Conservation (phyloP, 1,140 invertebrate species). For the Drosophila biarmipes region DNA sequence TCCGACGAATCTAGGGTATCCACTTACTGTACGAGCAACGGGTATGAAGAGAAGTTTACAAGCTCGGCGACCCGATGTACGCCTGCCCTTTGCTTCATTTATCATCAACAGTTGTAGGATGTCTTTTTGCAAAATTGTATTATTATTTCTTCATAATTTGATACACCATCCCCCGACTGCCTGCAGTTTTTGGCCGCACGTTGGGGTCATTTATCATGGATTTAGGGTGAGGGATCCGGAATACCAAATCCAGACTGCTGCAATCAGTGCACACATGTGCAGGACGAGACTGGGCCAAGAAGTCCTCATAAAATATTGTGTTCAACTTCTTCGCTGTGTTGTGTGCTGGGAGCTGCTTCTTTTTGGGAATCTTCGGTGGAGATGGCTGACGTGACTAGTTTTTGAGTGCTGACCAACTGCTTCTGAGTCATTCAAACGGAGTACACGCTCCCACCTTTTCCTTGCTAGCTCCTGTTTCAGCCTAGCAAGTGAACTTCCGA, state of each 20-base stretch:
- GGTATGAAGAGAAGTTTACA: background rate
- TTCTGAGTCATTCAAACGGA: constrained; percentile 7
- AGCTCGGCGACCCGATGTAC: constrained; percentile 7
- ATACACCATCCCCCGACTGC: constrained; percentile 28
- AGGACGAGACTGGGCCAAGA: constrained; percentile 57
- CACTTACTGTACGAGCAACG: too few relatives aligned
- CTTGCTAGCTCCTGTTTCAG: constrained; percentile 23
- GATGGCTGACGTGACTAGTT: constrained; percentile 35
- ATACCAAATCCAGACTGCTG: constrained; percentile 28
- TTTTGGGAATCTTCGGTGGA: background rate
- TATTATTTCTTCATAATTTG: constrained; percentile 50
- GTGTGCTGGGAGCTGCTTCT: constrained; percentile 13
- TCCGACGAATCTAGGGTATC: too few relatives aligned
- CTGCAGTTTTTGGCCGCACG: constrained; percentile 27
- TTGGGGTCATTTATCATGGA: constrained; percentile 55
- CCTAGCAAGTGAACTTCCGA: constrained; percentile 34
- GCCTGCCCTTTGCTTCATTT: constrained; percentile 44
- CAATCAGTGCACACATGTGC: constrained; percentile 67
- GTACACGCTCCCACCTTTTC: background rate
- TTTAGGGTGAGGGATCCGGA: constrained; percentile 1
- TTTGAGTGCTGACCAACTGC: constrained; percentile 15
- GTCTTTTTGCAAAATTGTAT: constrained; percentile 43
- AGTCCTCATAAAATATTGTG: constrained; percentile 74
- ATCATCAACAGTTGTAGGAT: constrained; percentile 34
- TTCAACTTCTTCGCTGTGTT: constrained; percentile 47